Percentiles rank a stretch among this genome's conserved stretches.
These are phyloP conservation scores for Macquaria australasica DNA, from an alignment of 2,113 vertebrate genomes.

Conservation along the genomic window DNA sequence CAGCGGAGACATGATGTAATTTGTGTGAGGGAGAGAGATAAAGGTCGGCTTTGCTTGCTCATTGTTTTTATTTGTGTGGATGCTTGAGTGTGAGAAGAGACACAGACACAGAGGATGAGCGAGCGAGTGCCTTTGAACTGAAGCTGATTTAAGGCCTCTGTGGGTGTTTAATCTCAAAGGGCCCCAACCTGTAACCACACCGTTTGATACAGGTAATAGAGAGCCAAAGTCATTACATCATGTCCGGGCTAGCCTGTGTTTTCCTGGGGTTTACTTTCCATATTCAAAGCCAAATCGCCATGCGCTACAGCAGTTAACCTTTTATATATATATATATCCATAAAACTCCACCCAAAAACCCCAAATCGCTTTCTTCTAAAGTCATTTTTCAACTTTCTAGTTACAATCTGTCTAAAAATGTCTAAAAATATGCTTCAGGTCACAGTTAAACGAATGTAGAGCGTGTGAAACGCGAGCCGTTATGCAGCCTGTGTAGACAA, in stretches of 20 bases:
- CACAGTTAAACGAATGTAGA: not conserved
- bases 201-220: conserved; percentile 45
- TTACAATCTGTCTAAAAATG: not conserved
- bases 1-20: conserved; percentile 48
- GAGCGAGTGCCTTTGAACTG: conserved; percentile 35
- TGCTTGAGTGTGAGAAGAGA: conserved; percentile 4
- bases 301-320: not conserved
- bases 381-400: not conserved
- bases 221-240: not conserved
- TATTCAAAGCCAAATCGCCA: not conserved
- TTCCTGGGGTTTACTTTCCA: not conserved
- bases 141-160: conserved; percentile 51
- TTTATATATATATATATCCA: too few species aligned
- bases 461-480: not conserved
- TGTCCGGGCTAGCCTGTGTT: not conserved
- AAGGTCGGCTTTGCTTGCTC: conserved; percentile 46
- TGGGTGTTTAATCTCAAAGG: conserved; percentile 46
- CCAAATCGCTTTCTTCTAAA: too few species aligned
- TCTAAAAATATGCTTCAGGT: not conserved
- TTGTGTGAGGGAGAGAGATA: conserved; percentile 49
- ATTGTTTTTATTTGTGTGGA: conserved; percentile 41
- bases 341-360: too few species aligned
- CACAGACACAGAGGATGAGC: conserved; percentile 32
- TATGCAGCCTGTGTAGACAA: not conserved
- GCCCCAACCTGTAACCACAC: conserved; percentile 34